A percentile compares a stretch with the other conserved stretches of the same genome.
Evolutionary conservation across 2,888 invertebrate genomes (phyloP).

Genomic region (Philonicus albiceps): DNA sequence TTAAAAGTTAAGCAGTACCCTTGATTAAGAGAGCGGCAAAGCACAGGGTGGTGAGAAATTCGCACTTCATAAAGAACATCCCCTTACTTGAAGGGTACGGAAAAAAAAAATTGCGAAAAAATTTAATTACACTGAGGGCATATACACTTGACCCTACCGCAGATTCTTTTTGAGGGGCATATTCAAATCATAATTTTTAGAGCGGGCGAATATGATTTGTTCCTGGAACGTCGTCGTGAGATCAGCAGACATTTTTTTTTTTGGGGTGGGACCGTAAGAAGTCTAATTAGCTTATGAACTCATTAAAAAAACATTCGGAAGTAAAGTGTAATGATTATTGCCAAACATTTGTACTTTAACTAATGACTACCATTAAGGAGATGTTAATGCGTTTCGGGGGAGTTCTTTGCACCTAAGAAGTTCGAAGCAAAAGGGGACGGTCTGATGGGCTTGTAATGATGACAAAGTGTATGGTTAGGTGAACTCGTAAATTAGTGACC

Average conservation of each 20-base stretch:
- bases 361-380: constrained; percentile 44
- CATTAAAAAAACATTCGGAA: constrained; percentile 46
- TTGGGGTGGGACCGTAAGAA: background rate
- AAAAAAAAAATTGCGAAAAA: background rate
- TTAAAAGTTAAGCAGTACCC: constrained; percentile 19
- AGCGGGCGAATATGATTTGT: background rate
- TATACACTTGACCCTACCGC: background rate
- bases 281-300: constrained; percentile 42
- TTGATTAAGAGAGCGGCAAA: background rate
- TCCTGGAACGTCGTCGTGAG: background rate
- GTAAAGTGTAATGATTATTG: constrained; percentile 48
- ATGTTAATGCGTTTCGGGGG: constrained; percentile 35
- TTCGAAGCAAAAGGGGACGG: background rate
- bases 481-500: constrained; percentile 44
- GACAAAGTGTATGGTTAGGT: constrained; percentile 45
- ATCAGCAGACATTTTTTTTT: background rate
- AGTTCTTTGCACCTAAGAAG: constrained; percentile 2
- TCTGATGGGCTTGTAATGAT: constrained; percentile 48
- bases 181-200: background rate
- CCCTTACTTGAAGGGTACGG: background rate
- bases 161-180: background rate
- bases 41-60: background rate
- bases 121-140: background rate
- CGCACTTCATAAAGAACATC: constrained; percentile 11
- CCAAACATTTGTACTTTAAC: constrained; percentile 48